A percentile compares a stretch with the other conserved stretches of the same genome.
Evolutionary conservation across 2,797 vertebrate genomes (phyloP).

Genomic region (Chelidonichthys spinosus): DNA sequence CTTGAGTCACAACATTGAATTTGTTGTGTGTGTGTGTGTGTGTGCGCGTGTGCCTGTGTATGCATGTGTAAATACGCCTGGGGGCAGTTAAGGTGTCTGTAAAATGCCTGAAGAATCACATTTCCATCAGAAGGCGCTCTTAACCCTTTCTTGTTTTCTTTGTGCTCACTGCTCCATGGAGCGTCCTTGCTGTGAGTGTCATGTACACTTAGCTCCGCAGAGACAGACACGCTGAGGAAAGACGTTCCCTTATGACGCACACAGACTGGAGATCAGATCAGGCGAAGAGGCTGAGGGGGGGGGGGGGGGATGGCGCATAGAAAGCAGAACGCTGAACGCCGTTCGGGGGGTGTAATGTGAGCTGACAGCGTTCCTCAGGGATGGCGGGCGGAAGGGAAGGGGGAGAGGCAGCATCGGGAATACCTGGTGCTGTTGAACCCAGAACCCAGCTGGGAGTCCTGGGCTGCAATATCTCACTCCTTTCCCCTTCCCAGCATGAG

Average conservation of each 20-base stretch:
- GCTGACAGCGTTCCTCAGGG: constrained; percentile 75
- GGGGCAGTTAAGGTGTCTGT: constrained; percentile 76
- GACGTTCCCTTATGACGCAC: constrained; percentile 59
- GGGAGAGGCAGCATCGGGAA: constrained; percentile 46
- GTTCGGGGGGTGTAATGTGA: constrained; percentile 72
- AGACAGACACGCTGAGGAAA: constrained; percentile 55
- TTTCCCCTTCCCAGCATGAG: constrained; percentile 47
- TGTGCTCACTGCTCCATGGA: constrained; percentile 62
- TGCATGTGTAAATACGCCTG: constrained; percentile 72
- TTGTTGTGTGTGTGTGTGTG: constrained; percentile 73
- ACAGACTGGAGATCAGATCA: constrained; percentile 71
- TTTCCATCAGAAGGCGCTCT: constrained; percentile 70
- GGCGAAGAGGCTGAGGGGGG: constrained; percentile 68
- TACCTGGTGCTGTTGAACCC: constrained; percentile 61
- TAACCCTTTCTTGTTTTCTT: constrained; percentile 71
- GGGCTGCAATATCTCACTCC: constrained; percentile 43
- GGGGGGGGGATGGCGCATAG: constrained; percentile 42
- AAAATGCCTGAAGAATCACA: constrained; percentile 80
- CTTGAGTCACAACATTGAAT: constrained; percentile 82
- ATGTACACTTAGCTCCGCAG: constrained; percentile 66
- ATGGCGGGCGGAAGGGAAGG: constrained; percentile 39
- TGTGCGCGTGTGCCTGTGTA: constrained; percentile 49
- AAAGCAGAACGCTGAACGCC: constrained; percentile 56
- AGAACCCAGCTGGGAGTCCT: constrained; percentile 43
- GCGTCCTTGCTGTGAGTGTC: constrained; percentile 71